A percentile compares a stretch with the other conserved stretches of the same genome.
Evolutionary conservation across 35 echinoderm and acorn worm species (phyloP).

Genomic region (Eucidaris tribuloides): DNA sequence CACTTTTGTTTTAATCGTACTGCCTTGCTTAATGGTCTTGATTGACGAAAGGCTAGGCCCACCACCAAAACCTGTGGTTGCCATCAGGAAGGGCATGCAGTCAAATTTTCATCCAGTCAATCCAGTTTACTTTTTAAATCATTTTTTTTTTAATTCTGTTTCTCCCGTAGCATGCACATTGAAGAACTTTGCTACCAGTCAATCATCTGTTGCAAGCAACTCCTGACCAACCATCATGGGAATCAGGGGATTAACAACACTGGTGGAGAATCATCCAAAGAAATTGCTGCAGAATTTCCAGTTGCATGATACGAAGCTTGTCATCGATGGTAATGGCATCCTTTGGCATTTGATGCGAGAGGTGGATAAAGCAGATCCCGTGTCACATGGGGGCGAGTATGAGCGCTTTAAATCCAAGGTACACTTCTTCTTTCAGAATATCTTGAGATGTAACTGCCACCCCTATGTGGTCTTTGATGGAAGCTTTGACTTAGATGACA

Average conservation of each 20-base stretch:
- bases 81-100: too few species aligned
- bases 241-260: conserved; percentile 73
- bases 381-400: conserved; percentile 84
- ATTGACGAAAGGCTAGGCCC: too few species aligned
- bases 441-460: conserved; percentile 52
- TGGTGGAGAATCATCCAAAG: conserved; percentile 58
- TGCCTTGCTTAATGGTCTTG: too few species aligned
- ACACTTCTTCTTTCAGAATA: conserved; percentile 48
- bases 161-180: too few species aligned
- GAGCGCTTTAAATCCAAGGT: conserved; percentile 41
- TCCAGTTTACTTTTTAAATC: too few species aligned
- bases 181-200: too few species aligned
- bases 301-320: conserved; percentile 63
- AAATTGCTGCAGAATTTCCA: conserved; percentile 26
- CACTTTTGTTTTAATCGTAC: too few species aligned
- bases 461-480: conserved; percentile 91
- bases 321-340: conserved; percentile 81
- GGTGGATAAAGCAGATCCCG: conserved; percentile 22
- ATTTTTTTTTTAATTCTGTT: too few species aligned
- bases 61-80: too few species aligned
- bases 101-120: too few species aligned
- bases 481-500: conserved; percentile 71
- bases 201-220: too few species aligned
- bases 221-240: too few species aligned
- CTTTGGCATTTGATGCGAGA: conserved; percentile 32